These are phyloP conservation scores for Periophthalmus magnuspinnatus DNA, from an alignment of 2,797 vertebrate species.

Conservation along the genomic window DNA sequence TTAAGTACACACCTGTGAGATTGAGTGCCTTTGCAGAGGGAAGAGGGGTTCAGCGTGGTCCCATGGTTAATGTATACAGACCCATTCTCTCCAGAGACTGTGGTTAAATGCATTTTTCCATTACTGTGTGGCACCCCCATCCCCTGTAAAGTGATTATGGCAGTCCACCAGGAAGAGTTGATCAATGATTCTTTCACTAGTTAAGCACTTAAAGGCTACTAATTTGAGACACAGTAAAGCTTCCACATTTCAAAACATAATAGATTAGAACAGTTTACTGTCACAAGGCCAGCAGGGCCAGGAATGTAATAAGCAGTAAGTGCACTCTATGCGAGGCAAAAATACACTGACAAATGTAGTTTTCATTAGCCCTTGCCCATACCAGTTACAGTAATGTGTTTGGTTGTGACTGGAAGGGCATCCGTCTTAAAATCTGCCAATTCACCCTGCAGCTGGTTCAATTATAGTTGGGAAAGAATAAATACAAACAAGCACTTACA, in stretches of 20 bases:
- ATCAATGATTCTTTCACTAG: conserved; percentile 61
- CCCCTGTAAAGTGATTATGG: conserved; percentile 60
- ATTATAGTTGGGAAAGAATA: too few relatives aligned
- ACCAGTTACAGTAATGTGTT: background rate
- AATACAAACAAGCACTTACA: too few relatives aligned
- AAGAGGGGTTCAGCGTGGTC: conserved; percentile 46
- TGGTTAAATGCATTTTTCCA: conserved; percentile 60
- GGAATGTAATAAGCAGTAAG: background rate
- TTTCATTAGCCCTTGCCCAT: background rate
- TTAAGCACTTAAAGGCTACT: background rate
- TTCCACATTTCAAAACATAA: conserved; percentile 58
- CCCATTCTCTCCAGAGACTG: conserved; percentile 55
- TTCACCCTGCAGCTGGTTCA: too few relatives aligned
- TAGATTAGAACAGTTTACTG: background rate
- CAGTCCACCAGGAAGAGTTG: conserved; percentile 54
- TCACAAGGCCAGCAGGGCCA: background rate
- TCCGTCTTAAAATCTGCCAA: too few relatives aligned
- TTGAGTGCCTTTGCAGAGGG: background rate
- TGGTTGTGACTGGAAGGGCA: too few relatives aligned
- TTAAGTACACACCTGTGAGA: conserved; percentile 13
- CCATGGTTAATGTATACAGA: conserved; percentile 64
- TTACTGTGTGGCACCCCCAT: conserved; percentile 58
- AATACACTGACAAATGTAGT: too few relatives aligned
- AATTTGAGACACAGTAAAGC: conserved; percentile 41
- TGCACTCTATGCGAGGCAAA: background rate